Base-by-base conservation (phyloP, 2,113 vertebrate species). In the Lophius piscatorius region DNA sequence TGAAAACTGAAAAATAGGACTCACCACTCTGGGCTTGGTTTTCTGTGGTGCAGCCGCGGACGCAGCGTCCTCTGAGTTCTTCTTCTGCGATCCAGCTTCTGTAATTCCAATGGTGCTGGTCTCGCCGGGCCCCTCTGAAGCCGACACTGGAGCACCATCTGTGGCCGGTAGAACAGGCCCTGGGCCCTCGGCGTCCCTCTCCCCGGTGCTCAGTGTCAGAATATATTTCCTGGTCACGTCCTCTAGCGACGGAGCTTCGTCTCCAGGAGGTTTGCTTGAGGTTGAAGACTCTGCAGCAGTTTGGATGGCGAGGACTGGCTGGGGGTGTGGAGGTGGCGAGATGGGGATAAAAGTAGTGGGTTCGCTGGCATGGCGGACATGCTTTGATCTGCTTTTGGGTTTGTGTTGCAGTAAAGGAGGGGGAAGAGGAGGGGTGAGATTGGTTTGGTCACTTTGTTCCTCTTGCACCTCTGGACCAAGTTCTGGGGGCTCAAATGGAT, bases 11-110 rank as follows among this genome's bases (percentile, higher is more conserved):
- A 50, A 46, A 70, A 11, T 42, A 5, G 17, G 11, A 95, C 97
- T 98, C 83, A 99, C 97, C 97, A 98, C 97, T 85, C 91, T 92
- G 0, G 97, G 95, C 76, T 98, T 99, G 89, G 86, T 90, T 76
- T 80, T 92, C 84, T 92, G 84, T 16, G 87, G 82, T 7, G 58
- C 48, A n/a, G 88, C 63, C 0, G 21, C 56, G 17, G 76, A 34
- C 4, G 89, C 44, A 11, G 89, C 62, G 1, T 96, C 94, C 0
- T 93, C 92, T 11, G 79, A 84, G 0, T 75, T 63, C 40, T 90
- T 91, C 4, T 81, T 91, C 66, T 80, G 86, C 8, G 88, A 63
- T 59, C 87, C 90, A 49, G 90, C 67, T 51, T 94, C 92, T 0
- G 72, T 61, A 40, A 84, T 22, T 55, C 89, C 41, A 65, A 84